phyloP scores from a whole-genome alignment of 2,797 vertebrate species.

The Nyctibius grandis region DNA sequence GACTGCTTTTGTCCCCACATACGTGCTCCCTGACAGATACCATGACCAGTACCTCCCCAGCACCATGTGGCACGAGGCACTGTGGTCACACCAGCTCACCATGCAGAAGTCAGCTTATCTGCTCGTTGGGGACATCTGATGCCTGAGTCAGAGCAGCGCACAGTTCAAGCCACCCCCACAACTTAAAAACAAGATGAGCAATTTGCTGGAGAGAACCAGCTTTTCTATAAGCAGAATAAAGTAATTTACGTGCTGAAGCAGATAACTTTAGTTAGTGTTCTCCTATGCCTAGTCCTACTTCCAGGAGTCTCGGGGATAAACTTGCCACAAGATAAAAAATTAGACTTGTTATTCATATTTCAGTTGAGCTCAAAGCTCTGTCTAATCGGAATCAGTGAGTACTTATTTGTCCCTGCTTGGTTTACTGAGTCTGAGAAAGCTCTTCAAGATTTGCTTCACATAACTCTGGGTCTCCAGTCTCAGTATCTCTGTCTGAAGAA shows the following conservation, averaged over 20 bases:
- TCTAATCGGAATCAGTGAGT: not conserved
- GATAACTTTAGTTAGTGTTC: not conserved
- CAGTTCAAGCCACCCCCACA: not conserved
- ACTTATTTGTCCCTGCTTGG: not conserved
- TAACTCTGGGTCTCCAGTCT: not conserved
- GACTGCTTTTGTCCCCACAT: not conserved
- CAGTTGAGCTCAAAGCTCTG: not conserved
- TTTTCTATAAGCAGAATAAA: not conserved
- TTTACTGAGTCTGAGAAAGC: not conserved
- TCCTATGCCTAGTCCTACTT: not conserved
- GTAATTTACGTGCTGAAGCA: not conserved
- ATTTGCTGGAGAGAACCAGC: not conserved
- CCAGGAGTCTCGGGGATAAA: not conserved
- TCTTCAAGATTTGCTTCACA: not conserved
- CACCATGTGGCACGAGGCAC: not conserved
- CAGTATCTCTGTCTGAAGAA: not conserved
- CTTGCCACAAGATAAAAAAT: not conserved
- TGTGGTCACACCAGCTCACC: not conserved
- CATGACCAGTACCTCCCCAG: fast-evolving
- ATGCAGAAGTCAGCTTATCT: not conserved
- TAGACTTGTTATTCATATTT: not conserved
- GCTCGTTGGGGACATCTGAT: not conserved
- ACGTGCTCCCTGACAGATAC: not conserved
- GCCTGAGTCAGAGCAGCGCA: not conserved
- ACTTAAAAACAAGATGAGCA: not conserved